Evolutionary conservation across 2,888 invertebrate species (phyloP), one percentile per base, ranked within the genome.

Genomic region (Cistogaster globosa): DNA sequence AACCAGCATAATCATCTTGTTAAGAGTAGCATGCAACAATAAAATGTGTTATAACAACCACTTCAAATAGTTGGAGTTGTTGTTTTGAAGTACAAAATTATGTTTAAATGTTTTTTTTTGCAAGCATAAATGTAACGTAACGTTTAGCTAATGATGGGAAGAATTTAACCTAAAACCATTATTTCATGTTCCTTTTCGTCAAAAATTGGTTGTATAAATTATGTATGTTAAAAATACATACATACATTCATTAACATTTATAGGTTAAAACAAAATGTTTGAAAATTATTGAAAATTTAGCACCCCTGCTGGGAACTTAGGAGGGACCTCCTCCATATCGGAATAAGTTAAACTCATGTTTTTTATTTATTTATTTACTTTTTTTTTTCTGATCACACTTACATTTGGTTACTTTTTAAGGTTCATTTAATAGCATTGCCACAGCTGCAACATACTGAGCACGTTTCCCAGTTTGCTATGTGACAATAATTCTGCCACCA

Each of bases 131-230:
- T 57, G 26, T 20, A 72, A 65, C 57, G 58, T 38, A 69, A 67
- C 69, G 71, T 20, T 85, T 74, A 74, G 60, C 78, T 75, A 78
- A 82, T 85, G 75, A 85, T 85, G 85, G 82, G 82, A 85, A 85
- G 57, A 85, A 75, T 85, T 85, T 79, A 82, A 82, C 82, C 81
- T 57, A 71, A 79, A 82, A 69, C 57, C 58, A 78, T 76, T 72
- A 71, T 68, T 68, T 60, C 38, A 83, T 79, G 55, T 80, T 60
- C 20, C 22, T n/a, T 74, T 60, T 68, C 48, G n/a, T 42, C 74
- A 80, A 80, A 74, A 74, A 74, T 32, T 68, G 77, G 53, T 11
- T 32, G 32, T 12, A 42, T 38, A n/a, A 38, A 51, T 32, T 5
- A 32, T 32, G 32, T 32, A 5, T 32, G 32, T 3, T 51, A 60